A percentile compares a stretch with the other conserved stretches of the same genome.
Evolutionary conservation across 2,797 vertebrate genomes (phyloP).

Genomic region (Acestrorhynchus altus): DNA sequence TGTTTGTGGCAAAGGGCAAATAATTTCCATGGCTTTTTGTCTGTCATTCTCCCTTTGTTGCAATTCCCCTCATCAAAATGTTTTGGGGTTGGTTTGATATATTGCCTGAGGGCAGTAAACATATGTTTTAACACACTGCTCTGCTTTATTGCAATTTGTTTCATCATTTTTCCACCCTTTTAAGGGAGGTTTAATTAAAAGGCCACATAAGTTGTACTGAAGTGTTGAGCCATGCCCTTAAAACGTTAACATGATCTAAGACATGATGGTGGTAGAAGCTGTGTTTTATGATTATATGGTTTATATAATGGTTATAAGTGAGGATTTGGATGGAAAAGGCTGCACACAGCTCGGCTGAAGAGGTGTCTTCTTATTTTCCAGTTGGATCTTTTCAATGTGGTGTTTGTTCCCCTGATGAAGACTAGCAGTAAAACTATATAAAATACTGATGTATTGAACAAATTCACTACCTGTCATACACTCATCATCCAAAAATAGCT

Average conservation of each 20-base stretch:
- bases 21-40: constrained; percentile 54
- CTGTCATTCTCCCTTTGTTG: constrained; percentile 43
- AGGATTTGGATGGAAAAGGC: constrained; percentile 16
- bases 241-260: constrained; percentile 29
- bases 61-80: constrained; percentile 46
- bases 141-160: constrained; percentile 46
- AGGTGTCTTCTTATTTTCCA: not conserved
- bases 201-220: not conserved
- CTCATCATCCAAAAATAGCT: too few species aligned
- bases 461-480: too few species aligned
- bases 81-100: constrained; percentile 56
- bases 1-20: constrained; percentile 51
- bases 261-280: constrained; percentile 9
- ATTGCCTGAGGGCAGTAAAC: constrained; percentile 53
- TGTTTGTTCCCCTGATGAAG: too few species aligned
- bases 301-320: constrained; percentile 2
- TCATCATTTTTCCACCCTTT: constrained; percentile 49
- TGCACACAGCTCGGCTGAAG: not conserved
- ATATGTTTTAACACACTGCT: constrained; percentile 39
- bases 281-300: constrained; percentile 27
- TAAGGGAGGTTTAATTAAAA: constrained; percentile 36
- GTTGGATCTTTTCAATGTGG: not conserved
- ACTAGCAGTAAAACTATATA: too few species aligned
- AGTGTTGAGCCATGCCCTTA: constrained; percentile 4
- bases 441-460: too few species aligned